Percentiles rank a stretch among this genome's conserved stretches.
phyloP scores from a whole-genome alignment of 1,140 invertebrate genomes.

The Drosophila melanogaster region Release_6_plus_ISO1_MT NC_004354.4:1539001-1539500 shows the following conservation, averaged over 20 bases:
- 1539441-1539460: neutral
- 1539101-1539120: neutral
- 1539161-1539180: slow-evolving; percentile 84
- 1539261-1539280: slow-evolving; percentile 9
- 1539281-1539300: slow-evolving; percentile 40
- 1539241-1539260: neutral
- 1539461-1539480: too few species aligned
- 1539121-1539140: slow-evolving; percentile 65
- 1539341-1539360: neutral
- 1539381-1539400: neutral
- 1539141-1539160: slow-evolving; percentile 84
- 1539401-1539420: neutral
- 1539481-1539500: too few species aligned
- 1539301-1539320: slow-evolving; percentile 7
- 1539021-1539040: neutral
- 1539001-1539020: neutral
- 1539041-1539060: slow-evolving; percentile 19
- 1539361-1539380: neutral
- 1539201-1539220: slow-evolving; percentile 82
- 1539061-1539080: slow-evolving; percentile 53
- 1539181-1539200: slow-evolving; percentile 79
- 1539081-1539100: neutral
- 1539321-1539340: neutral
- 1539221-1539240: slow-evolving; percentile 20
- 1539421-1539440: neutral